These are phyloP conservation scores for Drosophila anomelani DNA, from an alignment of 2,888 invertebrate genomes.

Conservation along the genomic window DNA sequence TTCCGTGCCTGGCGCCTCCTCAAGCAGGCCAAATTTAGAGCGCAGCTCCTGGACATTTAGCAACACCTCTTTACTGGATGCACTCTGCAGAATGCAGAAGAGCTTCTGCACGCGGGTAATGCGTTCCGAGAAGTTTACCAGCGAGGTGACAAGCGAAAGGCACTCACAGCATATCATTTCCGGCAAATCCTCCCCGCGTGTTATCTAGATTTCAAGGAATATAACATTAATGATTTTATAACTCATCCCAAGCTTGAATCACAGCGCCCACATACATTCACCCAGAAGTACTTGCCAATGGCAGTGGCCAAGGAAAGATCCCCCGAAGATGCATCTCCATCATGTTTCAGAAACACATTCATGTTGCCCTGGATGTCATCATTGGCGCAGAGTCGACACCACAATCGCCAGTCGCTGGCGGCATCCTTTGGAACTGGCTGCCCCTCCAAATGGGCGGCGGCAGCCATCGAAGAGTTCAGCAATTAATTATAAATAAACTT, in stretches of 20 bases:
- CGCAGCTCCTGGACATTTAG: slow-evolving; percentile 59
- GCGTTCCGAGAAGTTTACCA: slow-evolving; percentile 79
- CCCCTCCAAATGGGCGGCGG: slow-evolving; percentile 18
- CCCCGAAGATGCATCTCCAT: slow-evolving; percentile 34
- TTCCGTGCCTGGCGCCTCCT: slow-evolving; percentile 52
- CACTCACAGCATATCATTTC: slow-evolving; percentile 79
- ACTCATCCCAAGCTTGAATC: not conserved
- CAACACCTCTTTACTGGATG: slow-evolving; percentile 17
- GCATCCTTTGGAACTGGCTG: slow-evolving; percentile 2
- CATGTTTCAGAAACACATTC: slow-evolving; percentile 70
- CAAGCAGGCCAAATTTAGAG: slow-evolving; percentile 62
- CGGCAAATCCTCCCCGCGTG: slow-evolving; percentile 73
- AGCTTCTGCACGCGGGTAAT: slow-evolving; percentile 80
- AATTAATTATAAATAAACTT: slow-evolving; percentile 35
- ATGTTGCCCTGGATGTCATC: slow-evolving; percentile 72
- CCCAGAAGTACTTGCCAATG: slow-evolving; percentile 79
- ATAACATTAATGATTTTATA: not conserved
- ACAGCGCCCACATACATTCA: slow-evolving; percentile 67
- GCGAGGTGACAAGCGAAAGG: slow-evolving; percentile 70
- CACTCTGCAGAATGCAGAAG: slow-evolving; percentile 69
- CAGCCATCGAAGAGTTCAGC: slow-evolving; percentile 27
- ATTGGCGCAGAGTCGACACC: slow-evolving; percentile 80
- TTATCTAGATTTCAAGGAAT: slow-evolving; percentile 57
- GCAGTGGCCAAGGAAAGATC: slow-evolving; percentile 71
- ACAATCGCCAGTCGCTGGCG: slow-evolving; percentile 62